Evolutionary conservation across 2,797 vertebrate genomes (phyloP), one percentile per base, ranked within the genome.

Genomic region (Paramormyrops hopkinsi): DNA sequence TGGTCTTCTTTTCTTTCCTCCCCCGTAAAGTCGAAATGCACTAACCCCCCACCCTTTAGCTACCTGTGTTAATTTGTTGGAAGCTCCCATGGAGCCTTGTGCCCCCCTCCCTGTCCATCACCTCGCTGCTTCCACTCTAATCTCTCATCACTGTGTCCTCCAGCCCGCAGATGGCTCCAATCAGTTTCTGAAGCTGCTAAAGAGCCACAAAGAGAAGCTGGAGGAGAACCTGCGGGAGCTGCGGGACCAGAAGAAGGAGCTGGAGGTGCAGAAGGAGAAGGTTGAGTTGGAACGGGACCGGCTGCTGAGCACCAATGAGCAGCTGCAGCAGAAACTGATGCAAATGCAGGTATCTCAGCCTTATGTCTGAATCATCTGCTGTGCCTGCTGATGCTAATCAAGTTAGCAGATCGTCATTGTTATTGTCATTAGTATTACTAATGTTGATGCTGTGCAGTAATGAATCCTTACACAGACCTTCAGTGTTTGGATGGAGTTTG

Each of bases 181-280:
- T 1, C 94, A 96, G 3, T 94, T 95, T 91, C 94, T 96, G 22
- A 95, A 94, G 92, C 76, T 95, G 89, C 93, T 96, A 73, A 96
- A 96, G 91, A 94, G 92, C 92, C 95, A 95, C 90, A 96, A 96
- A 90, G 96, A 96, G 19, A 95, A 95, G 84, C 88, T 96, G 88
- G 96, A 97, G 88, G 95, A 95, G 91, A 94, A 92, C 1, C 94
- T 96, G 94, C 93, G 86, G 65, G 95, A 94, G 0, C 88, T 97
- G 84, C 95, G 91, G 91, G 94, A 82, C 88, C 95, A 90, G 91
- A 97, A 96, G 0, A 94, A 96, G 53, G 94, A 95, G 90, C 93
- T 97, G 89, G 94, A 96, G 91, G 94, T 90, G 62, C 94, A 96
- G 86, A 93, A 91, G 86, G 92, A 94, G 0, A 94, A 95, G n/a